Percentiles rank a stretch among this genome's conserved stretches.
Conservation (phyloP, 1,140 invertebrate species). For the Eueides isabella region DNA sequence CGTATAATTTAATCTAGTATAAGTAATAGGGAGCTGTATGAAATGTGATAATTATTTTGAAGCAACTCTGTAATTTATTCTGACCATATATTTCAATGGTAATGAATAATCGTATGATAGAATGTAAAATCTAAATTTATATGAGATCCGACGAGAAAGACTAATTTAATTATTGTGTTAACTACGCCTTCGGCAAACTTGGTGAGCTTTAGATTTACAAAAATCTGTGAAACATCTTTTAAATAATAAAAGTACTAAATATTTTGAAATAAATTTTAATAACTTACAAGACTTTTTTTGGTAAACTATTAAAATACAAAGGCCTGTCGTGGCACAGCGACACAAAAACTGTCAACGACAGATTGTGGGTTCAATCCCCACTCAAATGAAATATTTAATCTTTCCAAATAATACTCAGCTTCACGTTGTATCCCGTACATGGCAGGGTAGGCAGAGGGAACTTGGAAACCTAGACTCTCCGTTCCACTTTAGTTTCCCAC, state of each 20-base stretch:
- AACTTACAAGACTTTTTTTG: neutral
- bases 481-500: too few relatives aligned
- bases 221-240: too few relatives aligned
- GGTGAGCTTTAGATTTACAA: neutral
- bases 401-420: too few relatives aligned
- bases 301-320: neutral
- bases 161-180: slow-evolving; percentile 56
- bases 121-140: slow-evolving; percentile 75
- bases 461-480: too few relatives aligned
- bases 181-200: neutral
- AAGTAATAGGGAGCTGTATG: slow-evolving; percentile 7
- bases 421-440: too few relatives aligned
- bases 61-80: slow-evolving; percentile 12
- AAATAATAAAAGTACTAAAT: neutral
- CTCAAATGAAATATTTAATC: too few relatives aligned
- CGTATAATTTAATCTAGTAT: slow-evolving; percentile 6
- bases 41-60: slow-evolving; percentile 7
- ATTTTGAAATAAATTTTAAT: neutral
- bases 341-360: too few relatives aligned
- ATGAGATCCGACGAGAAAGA: slow-evolving; percentile 75
- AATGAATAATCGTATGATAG: slow-evolving; percentile 71
- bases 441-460: too few relatives aligned
- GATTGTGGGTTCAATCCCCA: too few relatives aligned
- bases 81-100: slow-evolving; percentile 62
- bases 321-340: too few relatives aligned